Percentiles rank a stretch among this genome's conserved stretches.
Evolutionary conservation across 2,113 vertebrate species (phyloP).

Genomic region (Salvator merianae): DNA sequence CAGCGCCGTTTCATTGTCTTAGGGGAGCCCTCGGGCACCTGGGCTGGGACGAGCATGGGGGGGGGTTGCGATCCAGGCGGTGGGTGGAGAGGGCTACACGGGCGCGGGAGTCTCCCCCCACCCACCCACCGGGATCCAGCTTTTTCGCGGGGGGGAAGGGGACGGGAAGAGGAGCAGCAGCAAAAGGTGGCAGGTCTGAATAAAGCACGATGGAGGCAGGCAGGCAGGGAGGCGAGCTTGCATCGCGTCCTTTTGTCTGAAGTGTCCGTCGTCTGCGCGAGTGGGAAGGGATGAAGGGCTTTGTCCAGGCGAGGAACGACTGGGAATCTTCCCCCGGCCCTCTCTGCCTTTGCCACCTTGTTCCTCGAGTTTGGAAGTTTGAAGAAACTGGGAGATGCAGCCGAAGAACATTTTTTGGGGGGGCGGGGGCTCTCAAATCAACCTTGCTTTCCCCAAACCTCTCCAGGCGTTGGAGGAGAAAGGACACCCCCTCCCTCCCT

Average conservation of each 20-base stretch:
- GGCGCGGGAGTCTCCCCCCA: not conserved
- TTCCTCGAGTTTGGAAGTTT: constrained; percentile 14
- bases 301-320: constrained; percentile 13
- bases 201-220: not conserved
- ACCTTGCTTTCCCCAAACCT: not conserved
- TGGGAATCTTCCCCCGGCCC: fast-evolving
- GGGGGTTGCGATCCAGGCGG: not conserved
- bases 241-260: constrained; percentile 38
- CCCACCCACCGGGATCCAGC: not conserved
- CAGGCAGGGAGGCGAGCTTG: not conserved
- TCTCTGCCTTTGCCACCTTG: not conserved
- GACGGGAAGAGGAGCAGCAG: not conserved
- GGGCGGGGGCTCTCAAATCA: not conserved
- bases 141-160: not conserved
- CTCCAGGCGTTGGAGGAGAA: not conserved
- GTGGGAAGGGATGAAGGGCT: constrained; percentile 23
- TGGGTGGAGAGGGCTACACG: not conserved
- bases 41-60: not conserved
- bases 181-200: constrained; percentile 10
- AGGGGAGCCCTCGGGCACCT: not conserved
- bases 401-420: not conserved
- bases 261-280: constrained; percentile 2
- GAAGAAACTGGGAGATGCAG: not conserved
- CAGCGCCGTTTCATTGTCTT: constrained; percentile 4
- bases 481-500: not conserved